These are phyloP conservation scores for Eupithecia centaureata DNA, from an alignment of 2,888 invertebrate genomes.

Conservation along the genomic window DNA sequence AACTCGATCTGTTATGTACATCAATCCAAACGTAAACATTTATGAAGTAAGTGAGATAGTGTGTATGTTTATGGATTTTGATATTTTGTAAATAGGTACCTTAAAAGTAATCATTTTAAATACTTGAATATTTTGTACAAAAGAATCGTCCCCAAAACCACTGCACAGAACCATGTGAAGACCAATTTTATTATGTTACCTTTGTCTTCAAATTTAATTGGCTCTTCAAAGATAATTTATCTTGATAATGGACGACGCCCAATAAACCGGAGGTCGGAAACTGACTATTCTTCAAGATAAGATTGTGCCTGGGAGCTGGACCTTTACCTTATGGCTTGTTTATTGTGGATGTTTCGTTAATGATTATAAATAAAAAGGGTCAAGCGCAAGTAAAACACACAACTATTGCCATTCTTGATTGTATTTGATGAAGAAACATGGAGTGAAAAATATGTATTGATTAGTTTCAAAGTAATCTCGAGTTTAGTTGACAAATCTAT, in stretches of 20 bases:
- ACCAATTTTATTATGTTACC: conserved; percentile 76
- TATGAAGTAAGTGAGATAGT: too few species aligned
- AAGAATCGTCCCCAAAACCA: conserved; percentile 47
- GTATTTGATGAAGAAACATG: background rate
- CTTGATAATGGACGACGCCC: conserved; percentile 83
- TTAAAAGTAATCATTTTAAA: too few species aligned
- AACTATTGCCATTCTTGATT: background rate
- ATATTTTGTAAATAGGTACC: too few species aligned
- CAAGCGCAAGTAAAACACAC: background rate
- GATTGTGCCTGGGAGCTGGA: conserved; percentile 55
- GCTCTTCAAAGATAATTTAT: conserved; percentile 82
- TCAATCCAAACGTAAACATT: too few species aligned
- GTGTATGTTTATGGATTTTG: too few species aligned
- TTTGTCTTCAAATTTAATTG: conserved; percentile 85
- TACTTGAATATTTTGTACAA: background rate
- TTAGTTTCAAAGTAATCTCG: background rate
- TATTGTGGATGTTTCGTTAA: conserved; percentile 18
- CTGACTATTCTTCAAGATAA: conserved; percentile 75
- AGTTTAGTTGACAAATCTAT: background rate
- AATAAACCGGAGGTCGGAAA: conserved; percentile 79
- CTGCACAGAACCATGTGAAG: conserved; percentile 60
- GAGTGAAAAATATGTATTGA: background rate
- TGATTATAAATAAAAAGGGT: conserved; percentile 5
- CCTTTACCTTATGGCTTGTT: conserved; percentile 20
- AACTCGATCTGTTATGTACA: too few species aligned